Evolutionary conservation across 2,888 invertebrate genomes (phyloP), one percentile per base, ranked within the genome.

Genomic region (Gerosis bhagava): DNA sequence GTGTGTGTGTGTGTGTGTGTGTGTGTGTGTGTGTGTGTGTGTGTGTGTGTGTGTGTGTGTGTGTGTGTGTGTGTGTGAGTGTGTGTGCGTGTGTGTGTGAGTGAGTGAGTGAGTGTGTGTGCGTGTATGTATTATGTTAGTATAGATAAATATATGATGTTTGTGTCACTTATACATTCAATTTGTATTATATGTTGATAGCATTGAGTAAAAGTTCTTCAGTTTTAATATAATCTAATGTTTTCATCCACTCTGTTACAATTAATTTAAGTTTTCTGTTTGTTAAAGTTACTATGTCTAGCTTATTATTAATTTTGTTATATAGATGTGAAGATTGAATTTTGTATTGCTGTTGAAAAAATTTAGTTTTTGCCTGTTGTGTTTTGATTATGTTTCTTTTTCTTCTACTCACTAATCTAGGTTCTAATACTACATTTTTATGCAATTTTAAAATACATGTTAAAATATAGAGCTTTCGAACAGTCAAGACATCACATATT

Each of bases 391-490:
- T 35, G 12, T 11, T 3, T 22, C 7, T 22, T 21, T 12, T 36
- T 13, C 24, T 36, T 13, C 36, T 5, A n/a, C 17, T n/a, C 3
- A 13, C 15, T 13, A n/a, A 5, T 1, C 11, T 19, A 7, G 34
- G 22, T 1, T 36, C 24, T 2, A 5, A 11, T 21, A 10, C 2
- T 12, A 22, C 1, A 21, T 7, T 3, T 40, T 41, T 41, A 41
- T 41, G 41, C 5, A 41, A 3, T 29, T 29, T 29, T 15, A 31
- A 7, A 7, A 22, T 15, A 4, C 15, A 19, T 5, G 12, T 7
- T 19, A 42, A 22, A 4, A 41, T 31, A 7, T 41, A 41, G 1
- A 41, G 5, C 24, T 41, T 31, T 24, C 41, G 15, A 2, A 41
- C 24, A 7, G 41, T 32, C 15, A 41, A 8, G 2, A 41, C 3